Evolutionary conservation across 2,888 invertebrate genomes (phyloP).

Genomic region (Drosophila buzzatii): DNA sequence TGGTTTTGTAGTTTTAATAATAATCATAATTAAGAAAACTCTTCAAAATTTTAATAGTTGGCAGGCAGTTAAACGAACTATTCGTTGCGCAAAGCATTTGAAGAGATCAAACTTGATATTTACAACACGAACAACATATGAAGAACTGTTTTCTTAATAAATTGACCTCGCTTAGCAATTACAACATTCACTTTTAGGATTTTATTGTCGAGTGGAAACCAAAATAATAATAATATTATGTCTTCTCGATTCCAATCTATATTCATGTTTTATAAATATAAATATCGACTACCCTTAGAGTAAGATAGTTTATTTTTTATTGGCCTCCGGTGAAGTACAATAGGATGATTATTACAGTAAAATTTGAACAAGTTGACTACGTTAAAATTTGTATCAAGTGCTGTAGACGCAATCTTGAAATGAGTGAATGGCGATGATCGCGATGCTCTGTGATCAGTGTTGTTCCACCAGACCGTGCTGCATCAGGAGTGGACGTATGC

Average conservation of each 20-base stretch:
- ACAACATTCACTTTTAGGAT: constrained; percentile 1
- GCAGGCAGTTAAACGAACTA: neutral
- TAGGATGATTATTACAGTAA: constrained; percentile 1
- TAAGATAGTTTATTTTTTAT: neutral
- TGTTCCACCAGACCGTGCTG: constrained; percentile 21
- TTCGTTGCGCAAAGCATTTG: neutral
- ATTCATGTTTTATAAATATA: neutral
- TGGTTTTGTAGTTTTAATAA: too few species aligned
- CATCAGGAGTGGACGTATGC: constrained; percentile 35
- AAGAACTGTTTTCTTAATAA: neutral
- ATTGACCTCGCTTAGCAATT: neutral
- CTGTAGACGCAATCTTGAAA: neutral
- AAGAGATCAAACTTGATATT: neutral
- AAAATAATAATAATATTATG: neutral
- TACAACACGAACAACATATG: neutral
- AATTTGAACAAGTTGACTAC: constrained; percentile 10
- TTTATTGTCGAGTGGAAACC: neutral
- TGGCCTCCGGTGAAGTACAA: neutral
- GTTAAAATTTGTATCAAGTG: constrained; percentile 8
- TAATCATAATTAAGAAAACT: neutral
- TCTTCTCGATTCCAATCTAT: neutral
- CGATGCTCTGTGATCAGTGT: neutral
- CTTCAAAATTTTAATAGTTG: neutral
- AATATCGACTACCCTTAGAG: neutral
- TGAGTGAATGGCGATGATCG: too few species aligned